Conservation (phyloP, 2,797 vertebrate genomes). For the Coccyzus lansbergi region DNA sequence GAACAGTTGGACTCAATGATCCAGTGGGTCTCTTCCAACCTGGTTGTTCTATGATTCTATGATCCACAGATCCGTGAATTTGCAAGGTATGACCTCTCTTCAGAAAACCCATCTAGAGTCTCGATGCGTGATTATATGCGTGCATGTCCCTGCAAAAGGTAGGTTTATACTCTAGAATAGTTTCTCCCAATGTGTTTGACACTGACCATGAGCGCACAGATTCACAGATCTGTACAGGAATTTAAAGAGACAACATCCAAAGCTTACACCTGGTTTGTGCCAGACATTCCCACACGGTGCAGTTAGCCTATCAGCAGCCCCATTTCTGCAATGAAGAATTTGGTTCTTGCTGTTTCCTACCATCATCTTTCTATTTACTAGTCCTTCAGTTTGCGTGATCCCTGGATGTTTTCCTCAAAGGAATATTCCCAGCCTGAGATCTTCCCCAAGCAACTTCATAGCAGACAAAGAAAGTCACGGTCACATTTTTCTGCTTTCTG, state of each 20-base stretch:
- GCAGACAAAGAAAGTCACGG: not conserved
- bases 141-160: not conserved
- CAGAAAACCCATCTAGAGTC: fast-evolving
- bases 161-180: not conserved
- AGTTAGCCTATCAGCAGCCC: not conserved
- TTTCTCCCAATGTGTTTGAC: not conserved
- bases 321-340: not conserved
- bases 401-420: not conserved
- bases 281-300: not conserved
- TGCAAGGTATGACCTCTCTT: not conserved
- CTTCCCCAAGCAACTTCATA: not conserved
- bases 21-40: too few relatives aligned
- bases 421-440: not conserved
- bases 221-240: not conserved
- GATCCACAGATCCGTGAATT: not conserved
- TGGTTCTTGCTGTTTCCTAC: not conserved
- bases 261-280: not conserved
- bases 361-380: not conserved
- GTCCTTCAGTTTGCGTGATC: not conserved
- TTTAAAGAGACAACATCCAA: too few relatives aligned
- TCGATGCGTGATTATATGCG: too few relatives aligned
- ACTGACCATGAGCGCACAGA: not conserved
- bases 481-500: not conserved
- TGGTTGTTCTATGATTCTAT: too few relatives aligned
- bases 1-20: too few relatives aligned